Percentiles rank a stretch among this genome's conserved stretches.
Conservation (phyloP, 2,797 vertebrate species). For the Leptatherina wallacei region DNA sequence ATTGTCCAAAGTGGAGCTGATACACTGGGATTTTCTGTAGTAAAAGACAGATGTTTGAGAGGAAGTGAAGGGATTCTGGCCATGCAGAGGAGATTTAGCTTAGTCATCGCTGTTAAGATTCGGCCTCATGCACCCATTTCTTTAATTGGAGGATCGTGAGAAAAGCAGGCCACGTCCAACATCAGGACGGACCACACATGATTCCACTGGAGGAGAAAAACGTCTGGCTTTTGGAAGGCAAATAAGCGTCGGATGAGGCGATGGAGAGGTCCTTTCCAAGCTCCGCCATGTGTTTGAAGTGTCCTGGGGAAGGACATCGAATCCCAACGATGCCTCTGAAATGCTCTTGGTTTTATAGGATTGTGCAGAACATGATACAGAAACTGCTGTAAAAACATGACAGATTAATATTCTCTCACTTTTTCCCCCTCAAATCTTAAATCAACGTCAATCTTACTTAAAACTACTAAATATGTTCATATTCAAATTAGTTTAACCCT, state of each 20-base stretch:
- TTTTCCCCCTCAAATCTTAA: too few species aligned
- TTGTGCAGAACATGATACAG: too few species aligned
- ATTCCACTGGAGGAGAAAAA: not conserved
- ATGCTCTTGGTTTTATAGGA: too few species aligned
- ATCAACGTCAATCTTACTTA: too few species aligned
- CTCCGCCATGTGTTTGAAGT: not conserved
- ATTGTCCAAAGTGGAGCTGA: slow-evolving; percentile 73
- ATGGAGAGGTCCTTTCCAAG: not conserved
- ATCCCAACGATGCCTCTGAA: too few species aligned
- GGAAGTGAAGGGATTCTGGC: slow-evolving; percentile 67
- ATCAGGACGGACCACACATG: not conserved
- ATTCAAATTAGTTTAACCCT: too few species aligned
- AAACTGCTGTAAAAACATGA: too few species aligned
- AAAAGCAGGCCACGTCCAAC: slow-evolving; percentile 25
- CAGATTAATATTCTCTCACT: too few species aligned
- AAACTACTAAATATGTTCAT: too few species aligned
- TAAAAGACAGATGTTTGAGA: slow-evolving; percentile 82
- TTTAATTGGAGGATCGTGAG: slow-evolving; percentile 58
- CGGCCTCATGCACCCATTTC: slow-evolving; percentile 58
- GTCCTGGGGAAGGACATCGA: too few species aligned
- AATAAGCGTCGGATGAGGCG: not conserved
- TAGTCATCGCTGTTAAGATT: slow-evolving; percentile 61
- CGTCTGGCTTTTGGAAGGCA: not conserved
- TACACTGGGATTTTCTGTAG: slow-evolving; percentile 74
- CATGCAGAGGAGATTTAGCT: slow-evolving; percentile 65